phyloP scores from a whole-genome alignment of 2,888 invertebrate genomes.

The Abrostola triplasia region DNA sequence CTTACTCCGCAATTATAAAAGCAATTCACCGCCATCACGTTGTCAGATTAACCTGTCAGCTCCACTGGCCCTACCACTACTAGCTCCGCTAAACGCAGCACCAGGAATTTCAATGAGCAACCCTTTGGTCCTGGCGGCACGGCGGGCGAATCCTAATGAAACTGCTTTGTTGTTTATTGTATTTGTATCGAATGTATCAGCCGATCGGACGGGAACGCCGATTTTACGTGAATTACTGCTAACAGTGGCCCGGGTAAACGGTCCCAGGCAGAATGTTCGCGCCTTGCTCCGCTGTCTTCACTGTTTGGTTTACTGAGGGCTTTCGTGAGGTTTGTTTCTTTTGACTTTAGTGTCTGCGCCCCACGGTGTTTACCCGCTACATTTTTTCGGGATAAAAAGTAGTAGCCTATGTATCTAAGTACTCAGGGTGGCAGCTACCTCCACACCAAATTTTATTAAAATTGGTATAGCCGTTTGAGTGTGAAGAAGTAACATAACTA shows the following conservation, averaged over 20 bases:
- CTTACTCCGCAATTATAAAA: too few species aligned
- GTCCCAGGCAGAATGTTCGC: conserved; percentile 16
- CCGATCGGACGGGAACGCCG: conserved; percentile 31
- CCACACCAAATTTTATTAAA: too few species aligned
- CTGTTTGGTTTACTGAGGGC: not conserved
- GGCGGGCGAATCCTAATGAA: conserved; percentile 65
- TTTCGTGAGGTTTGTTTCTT: conserved; percentile 2
- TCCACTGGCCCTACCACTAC: conserved; percentile 22
- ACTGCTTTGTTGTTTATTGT: conserved; percentile 63
- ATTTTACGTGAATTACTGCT: conserved; percentile 47
- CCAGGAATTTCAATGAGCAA: conserved; percentile 51
- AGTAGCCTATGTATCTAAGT: too few species aligned
- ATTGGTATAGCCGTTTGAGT: too few species aligned
- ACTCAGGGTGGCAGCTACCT: too few species aligned
- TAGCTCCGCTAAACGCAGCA: conserved; percentile 38
- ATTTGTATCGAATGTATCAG: conserved; percentile 51
- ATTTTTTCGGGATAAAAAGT: too few species aligned
- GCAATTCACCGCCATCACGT: not conserved
- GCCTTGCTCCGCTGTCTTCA: conserved; percentile 18
- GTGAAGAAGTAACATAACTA: too few species aligned
- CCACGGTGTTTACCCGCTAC: too few species aligned
- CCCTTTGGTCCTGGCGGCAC: conserved; percentile 46
- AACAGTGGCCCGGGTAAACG: conserved; percentile 24
- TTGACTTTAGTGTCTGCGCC: not conserved
- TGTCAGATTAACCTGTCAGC: conserved; percentile 5